Conservation (phyloP, 2,797 vertebrate genomes). For the Sorex maritimensis region DNA sequence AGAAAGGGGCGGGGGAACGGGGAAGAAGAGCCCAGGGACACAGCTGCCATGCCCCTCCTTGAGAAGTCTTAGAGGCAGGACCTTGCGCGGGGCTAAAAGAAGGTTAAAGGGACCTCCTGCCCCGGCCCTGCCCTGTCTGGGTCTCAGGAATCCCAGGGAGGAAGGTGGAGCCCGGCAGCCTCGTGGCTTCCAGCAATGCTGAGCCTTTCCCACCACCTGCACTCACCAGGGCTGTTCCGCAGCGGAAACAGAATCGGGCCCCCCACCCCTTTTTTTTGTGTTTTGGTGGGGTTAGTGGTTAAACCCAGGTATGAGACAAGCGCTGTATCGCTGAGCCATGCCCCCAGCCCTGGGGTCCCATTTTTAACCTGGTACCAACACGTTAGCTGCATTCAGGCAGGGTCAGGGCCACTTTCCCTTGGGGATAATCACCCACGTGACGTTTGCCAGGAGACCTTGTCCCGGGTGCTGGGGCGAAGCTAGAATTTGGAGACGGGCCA, state of each 20-base stretch:
- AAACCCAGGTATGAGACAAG: no score
- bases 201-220: not conserved
- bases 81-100: accelerated
- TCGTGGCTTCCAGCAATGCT: not conserved
- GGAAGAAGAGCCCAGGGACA: not conserved
- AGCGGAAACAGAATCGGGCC: constrained; percentile 21
- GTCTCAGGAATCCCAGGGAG: not conserved
- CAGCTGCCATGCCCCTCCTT: constrained; percentile 21
- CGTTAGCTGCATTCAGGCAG: not conserved
- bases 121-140: accelerated
- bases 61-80: not conserved
- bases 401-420: not conserved
- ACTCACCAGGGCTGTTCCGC: not conserved
- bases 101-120: not conserved
- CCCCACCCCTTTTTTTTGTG: not conserved
- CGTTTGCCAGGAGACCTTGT: not conserved
- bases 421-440: not conserved
- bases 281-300: no score
- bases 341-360: no score
- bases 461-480: not conserved
- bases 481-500: not conserved
- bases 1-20: not conserved
- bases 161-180: no score
- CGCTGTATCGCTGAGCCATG: no score
- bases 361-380: no score